Evolutionary conservation across 2,797 vertebrate species (phyloP).

Genomic region (Trachurus trachurus): DNA sequence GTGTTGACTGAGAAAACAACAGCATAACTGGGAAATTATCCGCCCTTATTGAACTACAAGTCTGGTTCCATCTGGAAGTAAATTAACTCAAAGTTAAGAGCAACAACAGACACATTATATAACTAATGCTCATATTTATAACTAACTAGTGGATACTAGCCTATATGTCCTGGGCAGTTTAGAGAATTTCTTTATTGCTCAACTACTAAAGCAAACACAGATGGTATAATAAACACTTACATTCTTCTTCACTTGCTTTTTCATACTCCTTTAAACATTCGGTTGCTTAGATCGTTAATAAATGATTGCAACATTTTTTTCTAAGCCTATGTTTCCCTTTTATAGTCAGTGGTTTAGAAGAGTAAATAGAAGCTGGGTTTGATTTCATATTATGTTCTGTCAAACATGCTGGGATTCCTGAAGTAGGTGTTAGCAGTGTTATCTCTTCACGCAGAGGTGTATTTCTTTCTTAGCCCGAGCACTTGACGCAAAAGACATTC

Average conservation of each 20-base stretch:
- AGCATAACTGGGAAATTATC: not conserved
- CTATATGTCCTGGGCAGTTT: not conserved
- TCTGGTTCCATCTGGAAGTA: not conserved
- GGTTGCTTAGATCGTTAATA: not conserved
- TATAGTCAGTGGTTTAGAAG: not conserved
- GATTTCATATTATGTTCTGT: not conserved
- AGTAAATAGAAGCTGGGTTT: constrained; percentile 2
- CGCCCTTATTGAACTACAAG: not conserved
- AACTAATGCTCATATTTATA: no score
- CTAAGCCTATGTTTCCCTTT: not conserved
- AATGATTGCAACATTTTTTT: not conserved
- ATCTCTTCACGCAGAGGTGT: constrained; percentile 5
- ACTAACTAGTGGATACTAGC: no score
- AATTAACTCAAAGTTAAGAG: not conserved
- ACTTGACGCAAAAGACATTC: not conserved
- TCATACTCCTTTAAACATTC: not conserved
- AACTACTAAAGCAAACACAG: not conserved
- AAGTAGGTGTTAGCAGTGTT: constrained; percentile 4
- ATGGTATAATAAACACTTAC: not conserved
- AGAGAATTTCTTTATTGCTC: not conserved
- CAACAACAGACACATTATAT: not conserved
- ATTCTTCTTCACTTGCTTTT: not conserved
- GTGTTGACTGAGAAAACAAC: constrained; percentile 12
- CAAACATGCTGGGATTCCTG: constrained; percentile 7
- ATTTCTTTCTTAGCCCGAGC: not conserved